A percentile compares a stretch with the other conserved stretches of the same genome.
Evolutionary conservation across 2,888 invertebrate genomes (phyloP).

Genomic region (Hydrotaea diabolus): DNA sequence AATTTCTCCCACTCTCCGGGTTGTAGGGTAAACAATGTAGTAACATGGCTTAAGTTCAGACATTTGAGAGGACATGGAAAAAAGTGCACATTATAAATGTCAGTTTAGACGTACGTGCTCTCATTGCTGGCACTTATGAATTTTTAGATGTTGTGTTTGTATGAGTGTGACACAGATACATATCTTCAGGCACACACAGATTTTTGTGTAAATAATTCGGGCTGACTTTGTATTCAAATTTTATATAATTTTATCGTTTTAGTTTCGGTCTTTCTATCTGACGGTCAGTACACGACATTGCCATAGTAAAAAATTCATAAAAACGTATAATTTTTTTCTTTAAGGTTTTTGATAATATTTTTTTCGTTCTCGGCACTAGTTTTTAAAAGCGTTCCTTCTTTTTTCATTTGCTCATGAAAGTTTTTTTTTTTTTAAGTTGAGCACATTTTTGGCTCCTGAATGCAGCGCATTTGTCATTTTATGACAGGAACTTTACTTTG

Average conservation of each 20-base stretch:
- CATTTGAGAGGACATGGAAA: conserved; percentile 47
- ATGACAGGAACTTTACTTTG: conserved; percentile 69
- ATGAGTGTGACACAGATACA: conserved; percentile 38
- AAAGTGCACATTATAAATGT: conserved; percentile 70
- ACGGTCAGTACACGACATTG: neutral
- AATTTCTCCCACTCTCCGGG: neutral
- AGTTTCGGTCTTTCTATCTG: conserved; percentile 11
- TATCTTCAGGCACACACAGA: conserved; percentile 13
- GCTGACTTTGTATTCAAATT: conserved; percentile 33
- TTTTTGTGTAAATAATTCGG: neutral
- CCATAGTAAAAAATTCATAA: conserved; percentile 33
- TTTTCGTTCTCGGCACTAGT: neutral
- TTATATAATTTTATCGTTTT: conserved; percentile 63
- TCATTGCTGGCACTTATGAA: conserved; percentile 62
- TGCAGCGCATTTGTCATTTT: conserved; percentile 68
- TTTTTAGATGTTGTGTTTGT: conserved; percentile 42
- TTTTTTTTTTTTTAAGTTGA: conserved; percentile 44
- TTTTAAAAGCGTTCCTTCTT: neutral
- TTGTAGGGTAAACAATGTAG: conserved; percentile 22
- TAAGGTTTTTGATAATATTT: conserved; percentile 39
- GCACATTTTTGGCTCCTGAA: conserved; percentile 63
- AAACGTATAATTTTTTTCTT: conserved; percentile 60
- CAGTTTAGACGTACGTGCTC: conserved; percentile 68
- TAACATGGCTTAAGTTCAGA: neutral
- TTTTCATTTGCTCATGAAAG: neutral